Percentiles rank a stretch among this genome's conserved stretches.
phyloP scores from a whole-genome alignment of 2,797 vertebrate genomes.

The Denticeps clupeoides region DNA sequence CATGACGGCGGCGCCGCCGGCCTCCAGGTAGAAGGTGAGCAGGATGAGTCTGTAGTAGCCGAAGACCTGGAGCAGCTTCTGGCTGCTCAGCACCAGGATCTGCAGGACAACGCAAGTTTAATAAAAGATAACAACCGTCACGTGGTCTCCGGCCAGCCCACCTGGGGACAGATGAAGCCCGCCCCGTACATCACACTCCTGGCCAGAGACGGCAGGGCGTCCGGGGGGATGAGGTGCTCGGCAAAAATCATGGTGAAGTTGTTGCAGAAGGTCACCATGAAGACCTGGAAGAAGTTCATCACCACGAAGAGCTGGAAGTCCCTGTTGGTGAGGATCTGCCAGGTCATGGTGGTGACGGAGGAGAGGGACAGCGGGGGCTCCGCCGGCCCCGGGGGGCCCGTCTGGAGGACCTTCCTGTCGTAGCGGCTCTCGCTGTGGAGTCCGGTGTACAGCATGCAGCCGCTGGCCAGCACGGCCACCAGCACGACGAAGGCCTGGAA shows the following conservation, averaged over 20 bases:
- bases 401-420: slow-evolving; percentile 37
- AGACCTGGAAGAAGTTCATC: slow-evolving; percentile 88
- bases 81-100: slow-evolving; percentile 72
- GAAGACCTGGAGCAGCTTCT: slow-evolving; percentile 54
- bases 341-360: slow-evolving; percentile 51
- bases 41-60: slow-evolving; percentile 84
- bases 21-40: slow-evolving; percentile 73
- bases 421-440: slow-evolving; percentile 58
- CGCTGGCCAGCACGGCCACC: slow-evolving; percentile 54
- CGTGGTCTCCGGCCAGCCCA: slow-evolving; percentile 41
- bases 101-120: slow-evolving; percentile 28
- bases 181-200: slow-evolving; percentile 81
- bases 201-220: slow-evolving; percentile 61
- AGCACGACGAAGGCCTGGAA: slow-evolving; percentile 65
- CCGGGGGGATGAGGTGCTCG: slow-evolving; percentile 73
- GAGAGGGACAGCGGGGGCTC: slow-evolving; percentile 48
- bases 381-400: neutral
- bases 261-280: slow-evolving; percentile 73
- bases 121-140: no score
- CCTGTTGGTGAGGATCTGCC: slow-evolving; percentile 69
- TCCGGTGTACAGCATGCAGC: slow-evolving; percentile 73
- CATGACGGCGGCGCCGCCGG: slow-evolving; percentile 59
- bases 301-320: slow-evolving; percentile 74
- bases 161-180: slow-evolving; percentile 86
- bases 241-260: slow-evolving; percentile 87